These are phyloP conservation scores for Pipistrellus nathusii DNA, from an alignment of 2,797 vertebrate species.

Conservation along the genomic window DNA sequence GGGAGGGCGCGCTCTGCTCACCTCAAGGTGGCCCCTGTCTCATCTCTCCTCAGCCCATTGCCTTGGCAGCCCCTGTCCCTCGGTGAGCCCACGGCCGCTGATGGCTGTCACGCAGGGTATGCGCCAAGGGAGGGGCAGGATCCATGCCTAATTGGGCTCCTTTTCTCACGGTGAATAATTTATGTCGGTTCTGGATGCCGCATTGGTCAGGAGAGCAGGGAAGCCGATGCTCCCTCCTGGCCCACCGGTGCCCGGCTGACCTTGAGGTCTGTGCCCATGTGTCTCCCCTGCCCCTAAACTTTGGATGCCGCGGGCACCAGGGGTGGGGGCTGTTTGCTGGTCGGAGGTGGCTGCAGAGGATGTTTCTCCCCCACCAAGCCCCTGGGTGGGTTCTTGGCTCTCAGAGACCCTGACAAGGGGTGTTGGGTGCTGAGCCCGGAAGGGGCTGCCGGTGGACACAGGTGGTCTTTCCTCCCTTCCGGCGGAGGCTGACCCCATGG, in stretches of 20 bases:
- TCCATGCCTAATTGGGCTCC: not conserved
- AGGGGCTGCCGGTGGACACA: not conserved
- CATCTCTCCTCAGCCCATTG: fast-evolving
- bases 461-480: not conserved
- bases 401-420: not conserved
- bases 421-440: not conserved
- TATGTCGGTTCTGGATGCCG: not conserved
- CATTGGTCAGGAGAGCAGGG: not conserved
- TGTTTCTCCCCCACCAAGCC: fast-evolving
- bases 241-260: not conserved
- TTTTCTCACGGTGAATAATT: slow-evolving; percentile 57
- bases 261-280: fast-evolving
- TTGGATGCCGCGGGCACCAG: not conserved
- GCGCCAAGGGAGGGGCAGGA: not conserved
- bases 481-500: not conserved
- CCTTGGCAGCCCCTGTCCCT: not conserved
- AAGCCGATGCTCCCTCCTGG: too few relatives aligned
- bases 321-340: too few relatives aligned
- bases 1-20: fast-evolving
- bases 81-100: not conserved
- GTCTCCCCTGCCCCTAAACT: not conserved
- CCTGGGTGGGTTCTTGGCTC: not conserved
- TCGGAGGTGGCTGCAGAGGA: not conserved
- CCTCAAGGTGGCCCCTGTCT: fast-evolving
- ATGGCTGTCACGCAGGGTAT: not conserved